Conservation (phyloP, 2,888 invertebrate species). For the Drosophila lacicola region DNA sequence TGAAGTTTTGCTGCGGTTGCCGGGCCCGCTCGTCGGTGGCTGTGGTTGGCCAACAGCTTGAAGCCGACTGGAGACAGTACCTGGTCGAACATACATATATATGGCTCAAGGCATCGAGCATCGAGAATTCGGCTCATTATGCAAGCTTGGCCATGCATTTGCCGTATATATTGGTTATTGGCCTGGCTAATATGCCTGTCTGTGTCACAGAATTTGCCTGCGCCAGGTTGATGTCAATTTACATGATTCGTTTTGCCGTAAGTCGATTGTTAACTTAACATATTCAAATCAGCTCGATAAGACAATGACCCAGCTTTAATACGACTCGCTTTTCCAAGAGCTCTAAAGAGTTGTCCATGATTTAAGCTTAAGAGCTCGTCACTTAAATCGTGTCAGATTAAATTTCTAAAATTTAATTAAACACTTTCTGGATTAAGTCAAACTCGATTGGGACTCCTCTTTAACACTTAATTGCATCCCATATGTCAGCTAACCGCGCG, state of each 20-base stretch:
- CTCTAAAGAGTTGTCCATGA: neutral
- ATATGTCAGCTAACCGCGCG: conserved; percentile 70
- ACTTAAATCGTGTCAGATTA: neutral
- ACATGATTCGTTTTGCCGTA: conserved; percentile 39
- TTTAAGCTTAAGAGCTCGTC: no score
- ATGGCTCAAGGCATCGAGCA: conserved; percentile 5
- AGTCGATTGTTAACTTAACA: conserved; percentile 32
- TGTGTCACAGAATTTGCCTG: conserved; percentile 3
- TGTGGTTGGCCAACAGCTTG: conserved; percentile 33
- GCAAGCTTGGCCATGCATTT: conserved; percentile 37
- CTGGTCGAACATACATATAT: neutral
- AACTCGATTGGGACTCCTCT: conserved; percentile 16
- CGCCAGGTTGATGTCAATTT: conserved; percentile 19
- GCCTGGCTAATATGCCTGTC: conserved; percentile 11
- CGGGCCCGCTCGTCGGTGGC: neutral
- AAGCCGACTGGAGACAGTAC: conserved; percentile 1
- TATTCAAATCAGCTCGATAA: conserved; percentile 28
- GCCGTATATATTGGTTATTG: conserved; percentile 58
- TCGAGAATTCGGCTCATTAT: conserved; percentile 43
- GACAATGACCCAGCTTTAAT: neutral
- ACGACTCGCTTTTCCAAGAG: no score
- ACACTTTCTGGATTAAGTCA: neutral
- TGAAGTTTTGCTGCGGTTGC: conserved; percentile 46
- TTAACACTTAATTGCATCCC: conserved; percentile 66
- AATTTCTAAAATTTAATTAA: conserved; percentile 9